Evolutionary conservation across 2,113 vertebrate genomes (phyloP).

Genomic region (Silurus glanis): DNA sequence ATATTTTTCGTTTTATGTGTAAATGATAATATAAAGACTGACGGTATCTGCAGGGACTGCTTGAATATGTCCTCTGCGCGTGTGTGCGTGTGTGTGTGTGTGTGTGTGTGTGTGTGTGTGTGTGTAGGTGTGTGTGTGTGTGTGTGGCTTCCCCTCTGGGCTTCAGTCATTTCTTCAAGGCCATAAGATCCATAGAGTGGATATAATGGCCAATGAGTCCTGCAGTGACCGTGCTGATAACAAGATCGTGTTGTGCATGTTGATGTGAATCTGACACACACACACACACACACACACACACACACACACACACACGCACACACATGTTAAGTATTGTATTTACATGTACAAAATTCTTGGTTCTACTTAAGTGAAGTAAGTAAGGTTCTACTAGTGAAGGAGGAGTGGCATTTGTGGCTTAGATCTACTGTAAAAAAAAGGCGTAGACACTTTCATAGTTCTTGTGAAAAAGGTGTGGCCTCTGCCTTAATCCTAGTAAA

Average conservation of each 20-base stretch:
- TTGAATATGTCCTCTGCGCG: neutral
- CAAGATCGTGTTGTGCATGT: conserved; percentile 38
- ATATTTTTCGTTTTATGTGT: neutral
- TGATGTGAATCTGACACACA: conserved; percentile 30
- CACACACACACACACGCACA: neutral
- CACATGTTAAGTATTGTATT: neutral
- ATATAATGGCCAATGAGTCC: conserved; percentile 45
- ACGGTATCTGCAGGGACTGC: neutral
- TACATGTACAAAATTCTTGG: no score
- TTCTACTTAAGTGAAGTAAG: no score
- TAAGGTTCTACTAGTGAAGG: neutral
- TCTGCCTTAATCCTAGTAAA: neutral
- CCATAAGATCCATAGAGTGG: conserved; percentile 43
- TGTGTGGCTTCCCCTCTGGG: neutral
- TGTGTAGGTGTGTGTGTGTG: neutral
- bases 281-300: neutral
- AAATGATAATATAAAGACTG: neutral
- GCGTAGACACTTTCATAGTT: neutral
- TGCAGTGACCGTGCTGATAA: conserved; percentile 27
- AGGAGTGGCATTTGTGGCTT: neutral
- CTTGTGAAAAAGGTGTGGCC: neutral
- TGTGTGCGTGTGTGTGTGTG: neutral
- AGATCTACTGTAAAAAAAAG: neutral
- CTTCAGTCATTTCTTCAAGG: conserved; percentile 18
- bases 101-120: neutral